Conservation (phyloP, 2,888 invertebrate species). For the Cephus pygmeus region DNA sequence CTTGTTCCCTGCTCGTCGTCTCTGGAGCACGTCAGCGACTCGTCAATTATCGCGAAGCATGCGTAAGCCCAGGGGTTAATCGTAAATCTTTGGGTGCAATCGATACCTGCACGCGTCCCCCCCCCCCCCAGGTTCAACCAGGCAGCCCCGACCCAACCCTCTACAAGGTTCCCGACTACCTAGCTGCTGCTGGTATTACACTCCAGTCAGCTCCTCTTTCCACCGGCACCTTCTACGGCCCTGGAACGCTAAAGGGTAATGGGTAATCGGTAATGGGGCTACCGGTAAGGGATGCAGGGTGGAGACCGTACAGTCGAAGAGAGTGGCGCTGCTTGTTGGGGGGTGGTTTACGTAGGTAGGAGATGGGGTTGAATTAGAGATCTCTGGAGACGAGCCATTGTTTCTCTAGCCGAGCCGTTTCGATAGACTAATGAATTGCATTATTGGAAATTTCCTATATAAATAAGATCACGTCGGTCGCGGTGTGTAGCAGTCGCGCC, state of each 20-base stretch:
- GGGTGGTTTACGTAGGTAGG: not conserved
- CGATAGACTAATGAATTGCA: slow-evolving; percentile 48
- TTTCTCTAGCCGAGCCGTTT: slow-evolving; percentile 34
- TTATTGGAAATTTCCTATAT: slow-evolving; percentile 53
- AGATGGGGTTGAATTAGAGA: not conserved
- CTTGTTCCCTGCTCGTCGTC: not conserved
- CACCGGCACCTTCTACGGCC: slow-evolving; percentile 1
- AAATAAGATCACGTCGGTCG: slow-evolving; percentile 50
- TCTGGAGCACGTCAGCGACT: slow-evolving; percentile 11
- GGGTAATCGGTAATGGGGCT: slow-evolving; percentile 2
- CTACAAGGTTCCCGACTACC: not conserved
- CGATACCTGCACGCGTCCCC: slow-evolving; percentile 17
- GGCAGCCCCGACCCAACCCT: not conserved
- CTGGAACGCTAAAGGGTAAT: slow-evolving; percentile 13
- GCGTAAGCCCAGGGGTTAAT: slow-evolving; percentile 18
- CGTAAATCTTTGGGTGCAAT: slow-evolving; percentile 27
- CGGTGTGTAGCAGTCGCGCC: not conserved
- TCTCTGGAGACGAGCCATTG: slow-evolving; percentile 35
- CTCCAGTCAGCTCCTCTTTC: slow-evolving; percentile 5
- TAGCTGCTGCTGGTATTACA: not conserved
- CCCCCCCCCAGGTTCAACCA: not conserved
- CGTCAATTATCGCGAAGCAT: slow-evolving; percentile 7
- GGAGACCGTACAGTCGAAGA: not conserved
- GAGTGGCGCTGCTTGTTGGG: not conserved
- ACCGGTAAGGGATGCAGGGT: not conserved